Evolutionary conservation across 2,888 invertebrate species (phyloP).

Genomic region (Micropterix aruncella): DNA sequence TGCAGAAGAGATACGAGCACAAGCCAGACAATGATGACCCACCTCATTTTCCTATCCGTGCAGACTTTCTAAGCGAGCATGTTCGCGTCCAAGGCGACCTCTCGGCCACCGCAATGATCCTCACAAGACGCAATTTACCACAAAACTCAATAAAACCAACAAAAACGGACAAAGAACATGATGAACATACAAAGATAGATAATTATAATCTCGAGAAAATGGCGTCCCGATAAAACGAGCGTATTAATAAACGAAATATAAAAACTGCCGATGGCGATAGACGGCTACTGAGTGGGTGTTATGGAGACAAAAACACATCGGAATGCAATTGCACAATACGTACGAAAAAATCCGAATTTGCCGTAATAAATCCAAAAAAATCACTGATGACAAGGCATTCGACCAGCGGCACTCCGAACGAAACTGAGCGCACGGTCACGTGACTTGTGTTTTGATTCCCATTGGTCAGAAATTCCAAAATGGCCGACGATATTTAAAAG

Average conservation of each 20-base stretch:
- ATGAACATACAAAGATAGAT: not conserved
- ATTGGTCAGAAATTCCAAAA: not conserved
- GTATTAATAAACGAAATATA: conserved; percentile 18
- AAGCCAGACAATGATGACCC: conserved; percentile 1
- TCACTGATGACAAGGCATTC: conserved; percentile 45
- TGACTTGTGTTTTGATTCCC: conserved; percentile 13
- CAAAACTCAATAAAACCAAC: conserved; percentile 2
- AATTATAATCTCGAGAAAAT: conserved; percentile 26
- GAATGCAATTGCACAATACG: conserved; percentile 19
- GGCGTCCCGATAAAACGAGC: conserved; percentile 37
- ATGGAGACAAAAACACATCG: not conserved
- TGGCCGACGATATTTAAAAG: not conserved
- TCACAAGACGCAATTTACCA: not conserved
- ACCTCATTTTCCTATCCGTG: not conserved
- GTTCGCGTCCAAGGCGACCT: conserved; percentile 5
- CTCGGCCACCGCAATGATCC: conserved; percentile 5
- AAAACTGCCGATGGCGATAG: not conserved
- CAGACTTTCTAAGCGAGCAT: not conserved
- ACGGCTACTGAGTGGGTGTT: not conserved
- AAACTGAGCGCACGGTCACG: conserved; percentile 21
- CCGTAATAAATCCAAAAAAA: conserved; percentile 42
- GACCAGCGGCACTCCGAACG: conserved; percentile 44
- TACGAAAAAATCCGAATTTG: conserved; percentile 40
- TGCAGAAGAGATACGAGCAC: too few species aligned
- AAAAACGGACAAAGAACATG: not conserved